These are phyloP conservation scores for Brachyrhaphis roseni DNA, from an alignment of 2,797 vertebrate genomes.

Conservation along the genomic window DNA sequence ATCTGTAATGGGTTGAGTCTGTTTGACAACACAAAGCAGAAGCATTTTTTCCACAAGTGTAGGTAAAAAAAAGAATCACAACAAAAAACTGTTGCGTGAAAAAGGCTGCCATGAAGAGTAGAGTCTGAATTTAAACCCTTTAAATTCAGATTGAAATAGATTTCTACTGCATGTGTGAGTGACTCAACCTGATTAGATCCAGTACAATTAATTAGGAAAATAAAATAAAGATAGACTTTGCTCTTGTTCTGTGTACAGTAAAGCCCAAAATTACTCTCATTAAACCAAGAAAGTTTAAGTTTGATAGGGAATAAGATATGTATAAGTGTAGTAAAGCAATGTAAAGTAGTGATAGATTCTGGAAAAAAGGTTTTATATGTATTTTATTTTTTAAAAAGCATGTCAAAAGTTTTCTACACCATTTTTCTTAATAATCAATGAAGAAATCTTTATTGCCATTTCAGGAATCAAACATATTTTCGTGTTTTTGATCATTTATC, in stretches of 20 bases:
- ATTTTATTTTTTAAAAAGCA: too few species aligned
- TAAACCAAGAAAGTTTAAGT: not conserved
- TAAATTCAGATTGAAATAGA: not conserved
- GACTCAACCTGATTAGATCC: constrained; percentile 11
- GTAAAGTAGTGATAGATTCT: not conserved
- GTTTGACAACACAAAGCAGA: constrained; percentile 12
- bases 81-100: constrained; percentile 3
- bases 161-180: constrained; percentile 5
- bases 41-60: constrained; percentile 9
- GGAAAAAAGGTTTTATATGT: not conserved
- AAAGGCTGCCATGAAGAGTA: constrained; percentile 11
- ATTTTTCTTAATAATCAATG: not conserved
- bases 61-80: constrained; percentile 9
- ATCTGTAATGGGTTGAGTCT: constrained; percentile 31
- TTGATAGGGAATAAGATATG: not conserved
- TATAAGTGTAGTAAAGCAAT: not conserved
- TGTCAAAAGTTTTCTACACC: too few species aligned
- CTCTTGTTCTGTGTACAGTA: not conserved
- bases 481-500: not conserved
- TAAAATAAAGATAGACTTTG: constrained; percentile 2
- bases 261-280: not conserved
- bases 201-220: constrained; percentile 2
- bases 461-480: not conserved
- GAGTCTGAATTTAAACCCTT: constrained; percentile 20
- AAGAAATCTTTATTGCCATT: not conserved